Conservation (phyloP, 2,797 vertebrate genomes). For the Acrossocheilus fasciatus region DNA sequence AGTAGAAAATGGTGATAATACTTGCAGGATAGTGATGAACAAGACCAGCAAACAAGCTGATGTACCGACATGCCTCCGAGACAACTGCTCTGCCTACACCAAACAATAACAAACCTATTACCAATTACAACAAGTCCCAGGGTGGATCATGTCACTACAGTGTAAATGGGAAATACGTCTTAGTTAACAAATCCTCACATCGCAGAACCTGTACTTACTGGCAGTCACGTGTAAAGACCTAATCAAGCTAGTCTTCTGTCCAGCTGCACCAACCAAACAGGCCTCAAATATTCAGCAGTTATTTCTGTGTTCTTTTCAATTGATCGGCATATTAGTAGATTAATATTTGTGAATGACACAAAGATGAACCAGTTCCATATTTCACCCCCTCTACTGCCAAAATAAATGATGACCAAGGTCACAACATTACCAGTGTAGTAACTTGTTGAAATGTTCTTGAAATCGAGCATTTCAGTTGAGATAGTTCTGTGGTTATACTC, state of each 20-base stretch:
- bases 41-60: neutral
- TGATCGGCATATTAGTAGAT: neutral
- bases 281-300: neutral
- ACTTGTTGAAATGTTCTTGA: slow-evolving; percentile 35
- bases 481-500: neutral
- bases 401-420: neutral
- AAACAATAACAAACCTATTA: slow-evolving; percentile 31
- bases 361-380: neutral
- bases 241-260: neutral
- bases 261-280: neutral
- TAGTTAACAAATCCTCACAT: neutral
- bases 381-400: neutral
- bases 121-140: slow-evolving; percentile 9
- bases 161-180: neutral
- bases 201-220: neutral
- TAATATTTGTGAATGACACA: neutral
- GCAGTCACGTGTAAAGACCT: neutral
- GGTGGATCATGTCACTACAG: neutral
- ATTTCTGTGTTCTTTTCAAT: neutral
- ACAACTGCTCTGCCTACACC: neutral
- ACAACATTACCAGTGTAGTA: neutral
- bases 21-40: slow-evolving; percentile 1
- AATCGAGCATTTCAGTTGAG: slow-evolving; percentile 6
- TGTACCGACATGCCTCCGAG: neutral
- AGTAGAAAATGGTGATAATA: slow-evolving; percentile 1